Percentiles rank a stretch among this genome's conserved stretches.
Evolutionary conservation across 2,113 vertebrate species (phyloP).

Genomic region (Ochotona princeps): DNA sequence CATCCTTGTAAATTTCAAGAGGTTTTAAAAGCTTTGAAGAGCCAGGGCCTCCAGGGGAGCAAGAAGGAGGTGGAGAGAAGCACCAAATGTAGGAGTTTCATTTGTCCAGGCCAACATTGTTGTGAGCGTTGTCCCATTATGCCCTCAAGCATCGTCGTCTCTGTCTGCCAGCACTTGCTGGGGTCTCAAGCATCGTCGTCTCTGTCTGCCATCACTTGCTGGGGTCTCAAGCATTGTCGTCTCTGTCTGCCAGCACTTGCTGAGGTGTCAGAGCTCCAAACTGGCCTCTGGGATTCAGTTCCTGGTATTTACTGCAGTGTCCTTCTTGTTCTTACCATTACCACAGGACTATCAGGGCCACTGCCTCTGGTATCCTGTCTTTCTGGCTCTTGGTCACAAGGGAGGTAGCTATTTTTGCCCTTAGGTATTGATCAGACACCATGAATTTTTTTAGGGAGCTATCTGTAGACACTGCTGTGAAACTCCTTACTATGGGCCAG

Average conservation of each 20-base stretch:
- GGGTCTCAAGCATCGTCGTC: too few relatives aligned
- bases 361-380: background rate
- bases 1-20: background rate
- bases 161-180: constrained; percentile 32
- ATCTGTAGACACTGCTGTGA: background rate
- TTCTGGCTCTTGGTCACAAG: background rate
- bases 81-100: background rate
- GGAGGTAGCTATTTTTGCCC: background rate
- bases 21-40: background rate
- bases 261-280: constrained; percentile 6
- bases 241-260: constrained; percentile 22
- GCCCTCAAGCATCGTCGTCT: background rate
- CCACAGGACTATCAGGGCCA: background rate
- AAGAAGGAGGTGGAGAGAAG: background rate
- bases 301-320: background rate
- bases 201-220: too few relatives aligned
- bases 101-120: constrained; percentile 9
- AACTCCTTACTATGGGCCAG: background rate
- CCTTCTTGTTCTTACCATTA: background rate
- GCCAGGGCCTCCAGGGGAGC: background rate
- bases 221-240: background rate
- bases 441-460: background rate
- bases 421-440: constrained; percentile 5
- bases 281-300: background rate
- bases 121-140: background rate